phyloP scores from a whole-genome alignment of 2,888 invertebrate genomes.

The Lepidochrysops patricia region DNA sequence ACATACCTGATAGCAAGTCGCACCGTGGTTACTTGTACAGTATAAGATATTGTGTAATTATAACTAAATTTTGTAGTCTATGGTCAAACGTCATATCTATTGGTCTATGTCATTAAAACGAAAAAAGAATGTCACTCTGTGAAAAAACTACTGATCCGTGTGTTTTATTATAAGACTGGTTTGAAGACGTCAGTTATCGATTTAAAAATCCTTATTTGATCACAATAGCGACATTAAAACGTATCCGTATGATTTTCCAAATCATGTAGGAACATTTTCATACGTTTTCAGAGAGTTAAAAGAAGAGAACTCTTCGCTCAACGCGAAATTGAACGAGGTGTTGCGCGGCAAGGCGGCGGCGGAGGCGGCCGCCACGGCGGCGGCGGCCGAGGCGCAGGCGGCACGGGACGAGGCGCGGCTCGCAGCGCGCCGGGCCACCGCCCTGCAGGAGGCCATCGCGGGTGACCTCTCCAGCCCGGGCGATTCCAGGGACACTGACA shows the following conservation, averaged over 20 bases:
- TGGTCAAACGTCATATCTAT: too few species aligned
- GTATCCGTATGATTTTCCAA: too few species aligned
- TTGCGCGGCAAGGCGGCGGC: constrained; percentile 82
- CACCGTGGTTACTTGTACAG: not conserved
- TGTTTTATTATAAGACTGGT: too few species aligned
- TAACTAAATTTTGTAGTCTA: too few species aligned
- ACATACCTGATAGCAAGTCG: not conserved
- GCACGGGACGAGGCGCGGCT: constrained; percentile 88
- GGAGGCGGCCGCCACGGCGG: constrained; percentile 81
- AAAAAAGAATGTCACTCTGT: not conserved
- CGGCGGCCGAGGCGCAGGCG: constrained; percentile 81
- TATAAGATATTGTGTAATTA: too few species aligned
- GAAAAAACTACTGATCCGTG: not conserved
- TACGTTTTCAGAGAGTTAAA: constrained; percentile 76
- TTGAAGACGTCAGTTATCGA: too few species aligned
- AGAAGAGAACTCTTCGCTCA: constrained; percentile 83
- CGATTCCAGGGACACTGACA: constrained; percentile 75
- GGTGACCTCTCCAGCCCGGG: constrained; percentile 84
- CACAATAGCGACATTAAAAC: too few species aligned
- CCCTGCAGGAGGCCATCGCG: constrained; percentile 93
- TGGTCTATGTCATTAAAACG: too few species aligned
- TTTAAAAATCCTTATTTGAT: too few species aligned
- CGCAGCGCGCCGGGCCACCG: constrained; percentile 91
- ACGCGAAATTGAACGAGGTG: constrained; percentile 84
- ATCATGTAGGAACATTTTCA: too few species aligned